Base-by-base conservation (phyloP, 2,888 invertebrate genomes). In the Spisula subtruncata region DNA sequence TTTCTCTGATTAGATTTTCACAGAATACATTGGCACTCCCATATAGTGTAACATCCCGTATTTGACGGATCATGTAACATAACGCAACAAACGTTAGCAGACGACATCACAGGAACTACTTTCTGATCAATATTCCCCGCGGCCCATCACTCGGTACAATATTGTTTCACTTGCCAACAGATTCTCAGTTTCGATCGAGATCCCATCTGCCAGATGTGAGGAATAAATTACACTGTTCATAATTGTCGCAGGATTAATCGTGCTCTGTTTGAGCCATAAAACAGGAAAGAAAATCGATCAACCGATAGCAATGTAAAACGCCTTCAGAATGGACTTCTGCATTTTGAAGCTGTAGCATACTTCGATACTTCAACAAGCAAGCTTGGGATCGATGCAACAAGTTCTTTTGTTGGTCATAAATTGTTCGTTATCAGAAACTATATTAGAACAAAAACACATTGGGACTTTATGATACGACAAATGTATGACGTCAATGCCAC, bases 131-230 rank as follows among this genome's bases (percentile, higher is more conserved):
- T 80, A 85, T 54, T 75, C 85, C 85, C 75, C 85, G 54, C 51
- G 56, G 54, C 56, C 54, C 56, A 56, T 32, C 35, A 20, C 51
- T 81, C 51, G 48, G 85, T 25, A 88, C 88, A 85, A 88, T 88
- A 88, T 81, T 84, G 88, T 88, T 81, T 88, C 88, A 88, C 60
- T 88, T 85, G 88, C 84, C 51, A 88, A 88, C 84, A 84, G 85
- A 85, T 85, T 85, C 86, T 81, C 81, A 25, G 71, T 81, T 90
- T 90, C 90, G 90, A 90, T 90, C 86, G 75, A 56, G 84, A 71
- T 83, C 81, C 54, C 80, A 75, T 83, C 75, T 86, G 88, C 88
- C 90, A 90, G 90, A 90, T 90, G 90, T 88, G 83, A 41, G 83
- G 83, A 81, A 86, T 85, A 83, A 88, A 88, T 88, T 85, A 81